Conservation (phyloP, 2,113 vertebrate genomes). For the Vimba vimba region DNA sequence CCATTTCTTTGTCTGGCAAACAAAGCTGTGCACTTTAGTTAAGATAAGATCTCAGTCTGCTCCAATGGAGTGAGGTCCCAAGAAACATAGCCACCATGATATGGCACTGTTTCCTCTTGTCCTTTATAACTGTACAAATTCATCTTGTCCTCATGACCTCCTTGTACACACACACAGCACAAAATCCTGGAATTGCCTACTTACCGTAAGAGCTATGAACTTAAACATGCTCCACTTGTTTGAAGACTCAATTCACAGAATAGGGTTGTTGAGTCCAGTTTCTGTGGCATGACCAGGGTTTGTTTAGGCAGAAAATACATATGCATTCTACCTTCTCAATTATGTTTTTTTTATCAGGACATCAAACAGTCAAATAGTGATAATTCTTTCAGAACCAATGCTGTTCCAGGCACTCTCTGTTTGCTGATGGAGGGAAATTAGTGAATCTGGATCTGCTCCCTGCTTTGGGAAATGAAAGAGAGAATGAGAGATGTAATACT, state of each 20-base stretch:
- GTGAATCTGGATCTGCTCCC: slow-evolving; percentile 63
- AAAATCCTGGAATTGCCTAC: slow-evolving; percentile 36
- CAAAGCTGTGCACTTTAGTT: slow-evolving; percentile 66
- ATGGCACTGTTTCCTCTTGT: slow-evolving; percentile 31
- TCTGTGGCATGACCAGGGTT: slow-evolving; percentile 69
- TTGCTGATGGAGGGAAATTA: slow-evolving; percentile 87
- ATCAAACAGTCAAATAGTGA: slow-evolving; percentile 72
- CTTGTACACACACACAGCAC: slow-evolving; percentile 36
- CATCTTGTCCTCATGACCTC: slow-evolving; percentile 48
- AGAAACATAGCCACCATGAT: slow-evolving; percentile 64
- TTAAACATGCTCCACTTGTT: slow-evolving; percentile 44
- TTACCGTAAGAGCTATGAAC: slow-evolving; percentile 26
- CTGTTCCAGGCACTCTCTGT: slow-evolving; percentile 85
- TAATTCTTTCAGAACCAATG: slow-evolving; percentile 68
- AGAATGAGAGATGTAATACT: slow-evolving; percentile 51
- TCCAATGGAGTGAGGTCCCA: slow-evolving; percentile 57
- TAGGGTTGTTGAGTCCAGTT: slow-evolving; percentile 69
- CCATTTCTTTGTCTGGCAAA: slow-evolving; percentile 66
- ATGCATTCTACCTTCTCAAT: slow-evolving; percentile 73
- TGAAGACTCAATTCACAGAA: slow-evolving; percentile 69
- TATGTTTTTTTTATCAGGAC: slow-evolving; percentile 77
- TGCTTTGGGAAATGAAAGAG: slow-evolving; percentile 53
- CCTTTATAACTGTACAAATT: slow-evolving; percentile 54
- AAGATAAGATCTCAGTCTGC: slow-evolving; percentile 70
- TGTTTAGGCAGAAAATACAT: slow-evolving; percentile 72